Conservation (phyloP, 2,797 vertebrate species). For the Diglossa cyanea region DNA sequence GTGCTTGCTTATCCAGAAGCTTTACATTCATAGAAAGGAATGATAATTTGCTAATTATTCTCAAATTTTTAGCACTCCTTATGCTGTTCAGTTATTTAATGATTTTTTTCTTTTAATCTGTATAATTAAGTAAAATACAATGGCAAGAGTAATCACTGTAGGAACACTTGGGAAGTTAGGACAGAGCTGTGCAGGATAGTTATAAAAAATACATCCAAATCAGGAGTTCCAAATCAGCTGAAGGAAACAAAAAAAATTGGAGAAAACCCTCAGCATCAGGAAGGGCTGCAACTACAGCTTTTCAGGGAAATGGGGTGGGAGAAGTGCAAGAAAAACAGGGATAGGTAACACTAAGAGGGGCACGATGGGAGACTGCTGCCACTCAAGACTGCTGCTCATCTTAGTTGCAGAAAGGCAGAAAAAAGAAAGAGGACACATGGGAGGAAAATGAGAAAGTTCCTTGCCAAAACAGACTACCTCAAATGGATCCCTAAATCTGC, state of each 20-base stretch:
- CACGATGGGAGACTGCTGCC: not conserved
- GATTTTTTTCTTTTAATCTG: slow-evolving; percentile 21
- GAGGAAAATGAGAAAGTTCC: not conserved
- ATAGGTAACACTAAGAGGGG: not conserved
- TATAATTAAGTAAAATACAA: slow-evolving; percentile 24
- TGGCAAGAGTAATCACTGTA: not conserved
- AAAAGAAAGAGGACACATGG: not conserved
- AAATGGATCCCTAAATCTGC: not conserved
- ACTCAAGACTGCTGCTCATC: not conserved
- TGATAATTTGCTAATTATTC: slow-evolving; percentile 65
- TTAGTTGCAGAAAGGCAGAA: not conserved
- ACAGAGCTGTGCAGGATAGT: not conserved
- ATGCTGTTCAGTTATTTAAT: slow-evolving; percentile 27
- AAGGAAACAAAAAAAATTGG: not conserved
- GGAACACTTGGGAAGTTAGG: not conserved
- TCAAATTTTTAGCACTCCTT: slow-evolving; percentile 31
- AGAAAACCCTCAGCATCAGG: not conserved
- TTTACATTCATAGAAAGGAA: slow-evolving; percentile 43
- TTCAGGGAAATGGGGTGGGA: not conserved
- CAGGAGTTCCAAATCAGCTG: not conserved
- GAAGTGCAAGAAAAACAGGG: not conserved
- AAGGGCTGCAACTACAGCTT: not conserved
- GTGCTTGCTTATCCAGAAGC: slow-evolving; percentile 48
- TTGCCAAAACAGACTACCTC: not conserved
- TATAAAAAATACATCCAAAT: not conserved